phyloP scores from a whole-genome alignment of 2,113 vertebrate genomes.

The Apus apus region DNA sequence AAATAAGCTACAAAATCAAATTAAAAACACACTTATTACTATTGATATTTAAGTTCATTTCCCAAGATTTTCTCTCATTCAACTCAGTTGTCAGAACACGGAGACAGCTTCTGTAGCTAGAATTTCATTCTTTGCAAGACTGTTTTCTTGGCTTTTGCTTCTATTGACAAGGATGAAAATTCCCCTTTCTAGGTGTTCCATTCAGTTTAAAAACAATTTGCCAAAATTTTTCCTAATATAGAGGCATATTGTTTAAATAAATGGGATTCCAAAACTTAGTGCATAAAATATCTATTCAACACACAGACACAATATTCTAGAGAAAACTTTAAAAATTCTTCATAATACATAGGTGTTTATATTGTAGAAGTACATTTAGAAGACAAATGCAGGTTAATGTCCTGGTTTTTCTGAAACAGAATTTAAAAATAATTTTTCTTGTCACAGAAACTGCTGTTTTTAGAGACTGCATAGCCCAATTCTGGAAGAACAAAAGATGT shows the following conservation, averaged over 20 bases:
- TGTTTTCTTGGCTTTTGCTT: not conserved
- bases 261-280: not conserved
- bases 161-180: not conserved
- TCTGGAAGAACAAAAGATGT: too few species aligned
- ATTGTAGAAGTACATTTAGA: not conserved
- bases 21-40: not conserved
- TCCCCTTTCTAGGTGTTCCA: not conserved
- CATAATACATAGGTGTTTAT: not conserved
- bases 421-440: too few species aligned
- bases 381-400: not conserved
- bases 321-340: not conserved
- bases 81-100: not conserved
- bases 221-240: not conserved
- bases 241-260: not conserved
- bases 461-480: too few species aligned
- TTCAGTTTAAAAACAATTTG: not conserved
- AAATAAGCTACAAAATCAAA: not conserved
- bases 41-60: not conserved
- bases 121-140: not conserved
- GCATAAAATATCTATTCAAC: not conserved
- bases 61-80: not conserved
- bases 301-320: not conserved
- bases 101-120: not conserved
- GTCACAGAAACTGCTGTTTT: too few species aligned
- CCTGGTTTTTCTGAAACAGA: too few species aligned